Base-by-base conservation (phyloP, 2,113 vertebrate species). In the Glaucomys volans region DNA sequence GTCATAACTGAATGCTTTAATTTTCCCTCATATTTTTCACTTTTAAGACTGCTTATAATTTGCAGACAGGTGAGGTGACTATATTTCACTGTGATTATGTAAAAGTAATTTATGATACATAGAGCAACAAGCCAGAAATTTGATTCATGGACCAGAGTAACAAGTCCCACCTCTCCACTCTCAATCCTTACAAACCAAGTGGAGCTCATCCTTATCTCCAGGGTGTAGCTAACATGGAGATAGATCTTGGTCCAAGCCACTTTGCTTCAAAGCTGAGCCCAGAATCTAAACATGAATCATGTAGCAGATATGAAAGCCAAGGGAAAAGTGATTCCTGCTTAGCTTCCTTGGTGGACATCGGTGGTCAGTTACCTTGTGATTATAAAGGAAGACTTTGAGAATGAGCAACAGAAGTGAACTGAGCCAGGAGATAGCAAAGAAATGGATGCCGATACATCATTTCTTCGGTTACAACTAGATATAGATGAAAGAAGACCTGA, bases 101-200 rank as follows among this genome's bases (percentile, higher is more conserved):
- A 47, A 26, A 44, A 40, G 8, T 28, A 62, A 14, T 84, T 80
- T 52, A 37, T 18, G 12, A 18, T 24, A 35, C 1, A n/a, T 90
- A 50, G 40, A 40, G 2, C 3, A 87, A 22, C 2, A n/a, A 24
- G 17, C 37, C 14, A 67, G 35, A 50, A 87, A 67, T 37, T 22
- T 40, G 28, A 80, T 62, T 59, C 8, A n/a, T 7, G 22, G 1
- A 59, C 42, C 4, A 32, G 10, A 82, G 35, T 28, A 62, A 62
- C 24, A 62, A 28, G 59, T 8, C 14, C 16, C 1, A 71, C 1
- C 1, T 18, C 10, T 82, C 17, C 18, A 77, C 10, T 50, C 10
- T 50, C 8, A 32, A 37, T 35, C 6, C 6, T 8, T 17, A 22
- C 2, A 6, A n/a, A 7, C 2, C 16, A 2, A 0, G 1, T n/a